phyloP scores from a whole-genome alignment of 2,888 invertebrate genomes.

The Cheilosia impressa region DNA sequence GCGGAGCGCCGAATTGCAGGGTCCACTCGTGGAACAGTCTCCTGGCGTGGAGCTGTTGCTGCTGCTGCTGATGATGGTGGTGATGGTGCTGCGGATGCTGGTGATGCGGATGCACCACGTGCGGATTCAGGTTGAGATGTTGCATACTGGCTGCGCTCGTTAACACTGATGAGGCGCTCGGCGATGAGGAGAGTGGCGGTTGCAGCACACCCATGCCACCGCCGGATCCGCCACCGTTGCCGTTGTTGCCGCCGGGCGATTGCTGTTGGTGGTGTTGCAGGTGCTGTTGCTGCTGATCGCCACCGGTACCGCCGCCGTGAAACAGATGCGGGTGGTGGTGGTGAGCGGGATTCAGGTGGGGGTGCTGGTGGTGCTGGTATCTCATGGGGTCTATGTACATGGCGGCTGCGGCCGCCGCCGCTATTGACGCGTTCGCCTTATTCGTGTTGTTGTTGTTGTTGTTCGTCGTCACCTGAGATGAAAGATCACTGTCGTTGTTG shows the following conservation, averaged over 20 bases:
- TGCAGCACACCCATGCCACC: conserved; percentile 80
- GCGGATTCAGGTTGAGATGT: conserved; percentile 82
- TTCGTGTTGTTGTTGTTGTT: conserved; percentile 77
- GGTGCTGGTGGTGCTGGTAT: conserved; percentile 83
- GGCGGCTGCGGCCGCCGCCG: conserved; percentile 83
- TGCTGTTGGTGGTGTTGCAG: conserved; percentile 80
- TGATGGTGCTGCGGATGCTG: conserved; percentile 83
- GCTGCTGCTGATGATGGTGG: conserved; percentile 84
- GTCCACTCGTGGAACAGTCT: conserved; percentile 84
- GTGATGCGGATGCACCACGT: conserved; percentile 82
- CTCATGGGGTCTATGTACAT: conserved; percentile 84
- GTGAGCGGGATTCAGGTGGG: conserved; percentile 79
- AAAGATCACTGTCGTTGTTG: conserved; percentile 79
- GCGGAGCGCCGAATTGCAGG: conserved; percentile 83
- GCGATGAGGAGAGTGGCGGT: conserved; percentile 80
- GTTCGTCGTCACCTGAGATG: conserved; percentile 80
- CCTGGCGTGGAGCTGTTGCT: conserved; percentile 83
- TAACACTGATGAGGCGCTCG: conserved; percentile 80
- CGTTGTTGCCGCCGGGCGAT: conserved; percentile 77
- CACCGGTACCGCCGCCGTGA: conserved; percentile 78
- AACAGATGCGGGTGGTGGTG: conserved; percentile 83
- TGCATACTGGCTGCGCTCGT: conserved; percentile 80
- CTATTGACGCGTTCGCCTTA: conserved; percentile 81
- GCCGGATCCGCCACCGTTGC: conserved; percentile 65
- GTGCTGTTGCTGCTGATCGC: conserved; percentile 80